Conservation (phyloP, 1,140 invertebrate genomes). For the Aphelinus certus region DNA sequence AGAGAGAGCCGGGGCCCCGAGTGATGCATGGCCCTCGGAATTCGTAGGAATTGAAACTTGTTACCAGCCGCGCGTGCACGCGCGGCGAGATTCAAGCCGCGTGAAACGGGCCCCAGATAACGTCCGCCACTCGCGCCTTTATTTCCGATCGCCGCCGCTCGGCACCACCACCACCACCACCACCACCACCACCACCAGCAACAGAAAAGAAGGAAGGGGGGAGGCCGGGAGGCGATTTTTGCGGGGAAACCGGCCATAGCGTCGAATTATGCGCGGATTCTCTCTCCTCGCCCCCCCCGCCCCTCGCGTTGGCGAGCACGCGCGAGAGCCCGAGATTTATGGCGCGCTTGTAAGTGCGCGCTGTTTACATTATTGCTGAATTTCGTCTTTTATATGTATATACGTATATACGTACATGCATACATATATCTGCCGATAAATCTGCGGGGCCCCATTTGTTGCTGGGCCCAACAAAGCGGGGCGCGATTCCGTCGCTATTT, state of each 20-base stretch:
- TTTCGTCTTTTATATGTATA: slow-evolving; percentile 19
- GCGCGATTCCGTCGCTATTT: neutral
- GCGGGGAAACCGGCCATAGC: neutral
- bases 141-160: neutral
- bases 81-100: slow-evolving; percentile 56
- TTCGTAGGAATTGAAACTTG: slow-evolving; percentile 63
- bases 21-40: slow-evolving; percentile 60
- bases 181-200: too few relatives aligned
- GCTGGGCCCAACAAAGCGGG: neutral
- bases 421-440: slow-evolving; percentile 10
- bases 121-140: slow-evolving; percentile 34
- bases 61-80: slow-evolving; percentile 54
- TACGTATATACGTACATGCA: too few relatives aligned
- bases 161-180: too few relatives aligned
- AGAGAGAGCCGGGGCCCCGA: slow-evolving; percentile 46
- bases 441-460: neutral
- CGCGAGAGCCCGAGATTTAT: neutral
- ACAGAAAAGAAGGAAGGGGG: slow-evolving; percentile 30
- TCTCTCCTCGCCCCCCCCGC: neutral
- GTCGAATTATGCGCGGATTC: slow-evolving; percentile 30
- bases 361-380: slow-evolving; percentile 39
- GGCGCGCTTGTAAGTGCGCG: slow-evolving; percentile 22
- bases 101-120: slow-evolving; percentile 38
- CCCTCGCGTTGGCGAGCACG: neutral
- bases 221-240: slow-evolving; percentile 37